Conservation (phyloP, 2,888 invertebrate species). For the Priocnemis perturbator region DNA sequence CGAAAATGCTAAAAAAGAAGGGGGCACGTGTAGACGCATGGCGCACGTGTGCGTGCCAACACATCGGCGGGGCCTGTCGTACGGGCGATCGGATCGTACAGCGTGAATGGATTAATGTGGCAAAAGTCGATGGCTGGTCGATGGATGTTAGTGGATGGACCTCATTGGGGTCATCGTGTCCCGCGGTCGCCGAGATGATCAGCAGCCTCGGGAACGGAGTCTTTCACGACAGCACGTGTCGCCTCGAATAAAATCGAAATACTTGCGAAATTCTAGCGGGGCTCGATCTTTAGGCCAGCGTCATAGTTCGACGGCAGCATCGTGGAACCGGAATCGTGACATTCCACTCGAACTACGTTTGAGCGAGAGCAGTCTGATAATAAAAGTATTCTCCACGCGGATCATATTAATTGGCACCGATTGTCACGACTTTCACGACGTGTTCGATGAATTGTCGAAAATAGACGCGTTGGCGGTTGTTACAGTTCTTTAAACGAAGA, state of each 20-base stretch:
- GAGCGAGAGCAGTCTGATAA: not conserved
- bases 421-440: too few species aligned
- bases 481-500: too few species aligned
- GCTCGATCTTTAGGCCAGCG: slow-evolving; percentile 11
- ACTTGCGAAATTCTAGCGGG: slow-evolving; percentile 30
- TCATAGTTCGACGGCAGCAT: slow-evolving; percentile 24
- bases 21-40: slow-evolving; percentile 7
- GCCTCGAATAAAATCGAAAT: slow-evolving; percentile 23
- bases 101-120: too few species aligned
- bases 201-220: slow-evolving; percentile 35
- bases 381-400: not conserved
- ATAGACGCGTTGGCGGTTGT: too few species aligned
- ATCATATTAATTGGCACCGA: not conserved
- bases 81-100: too few species aligned
- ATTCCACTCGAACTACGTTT: slow-evolving; percentile 40
- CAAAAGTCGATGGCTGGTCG: too few species aligned
- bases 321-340: slow-evolving; percentile 44
- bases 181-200: slow-evolving; percentile 24
- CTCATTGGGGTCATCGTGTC: slow-evolving; percentile 28
- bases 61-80: too few species aligned
- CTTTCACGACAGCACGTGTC: slow-evolving; percentile 26
- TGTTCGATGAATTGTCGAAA: too few species aligned
- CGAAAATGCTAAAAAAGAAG: slow-evolving; percentile 13
- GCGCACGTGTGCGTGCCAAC: not conserved
- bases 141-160: not conserved